Evolutionary conservation across 1,140 invertebrate genomes (phyloP).

Genomic region (Philopotamus ludificatus): DNA sequence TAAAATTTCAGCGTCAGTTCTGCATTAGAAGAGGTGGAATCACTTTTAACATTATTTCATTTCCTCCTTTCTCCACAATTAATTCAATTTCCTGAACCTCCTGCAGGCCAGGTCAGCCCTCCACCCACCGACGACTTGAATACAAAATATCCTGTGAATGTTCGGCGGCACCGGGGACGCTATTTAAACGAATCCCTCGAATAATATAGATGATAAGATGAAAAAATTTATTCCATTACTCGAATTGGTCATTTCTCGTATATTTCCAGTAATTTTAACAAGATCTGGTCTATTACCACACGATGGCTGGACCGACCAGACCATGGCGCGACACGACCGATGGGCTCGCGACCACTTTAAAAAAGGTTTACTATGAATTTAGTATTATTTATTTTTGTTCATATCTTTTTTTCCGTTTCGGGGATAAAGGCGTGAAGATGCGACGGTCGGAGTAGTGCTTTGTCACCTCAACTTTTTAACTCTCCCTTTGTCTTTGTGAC

Average conservation of each 20-base stretch:
- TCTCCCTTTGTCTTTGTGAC: constrained; percentile 31
- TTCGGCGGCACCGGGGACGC: neutral
- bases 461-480: constrained; percentile 32
- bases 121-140: neutral
- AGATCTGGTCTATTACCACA: too few species aligned
- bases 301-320: too few species aligned
- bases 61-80: constrained; percentile 8
- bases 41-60: constrained; percentile 5
- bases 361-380: too few species aligned
- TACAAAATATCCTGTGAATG: constrained; percentile 12
- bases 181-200: neutral
- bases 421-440: constrained; percentile 19
- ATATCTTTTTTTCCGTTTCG: neutral
- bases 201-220: too few species aligned
- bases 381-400: too few species aligned
- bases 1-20: neutral
- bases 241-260: neutral
- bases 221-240: too few species aligned
- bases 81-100: constrained; percentile 13
- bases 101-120: constrained; percentile 1
- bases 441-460: constrained; percentile 18
- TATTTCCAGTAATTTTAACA: neutral
- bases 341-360: too few species aligned
- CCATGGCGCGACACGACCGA: too few species aligned
- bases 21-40: neutral